phyloP scores from a whole-genome alignment of 2,888 invertebrate genomes.

The Notocelia uddmanniana region DNA sequence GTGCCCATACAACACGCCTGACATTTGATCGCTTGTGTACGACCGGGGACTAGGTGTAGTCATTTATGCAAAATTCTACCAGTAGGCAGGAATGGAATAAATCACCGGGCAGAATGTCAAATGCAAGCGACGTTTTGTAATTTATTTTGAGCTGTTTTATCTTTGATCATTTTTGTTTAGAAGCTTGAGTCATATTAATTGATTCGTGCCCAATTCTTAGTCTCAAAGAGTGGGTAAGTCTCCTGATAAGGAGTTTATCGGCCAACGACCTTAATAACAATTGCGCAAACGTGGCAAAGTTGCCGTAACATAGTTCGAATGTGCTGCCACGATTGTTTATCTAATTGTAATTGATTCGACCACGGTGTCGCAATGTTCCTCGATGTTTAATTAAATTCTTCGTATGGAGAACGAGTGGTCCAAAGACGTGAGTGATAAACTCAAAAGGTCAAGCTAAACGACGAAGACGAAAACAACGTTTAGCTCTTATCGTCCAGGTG shows the following conservation, averaged over 20 bases:
- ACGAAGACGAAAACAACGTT: conserved; percentile 65
- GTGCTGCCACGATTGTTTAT: conserved; percentile 27
- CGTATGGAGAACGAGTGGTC: conserved; percentile 1
- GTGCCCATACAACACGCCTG: conserved; percentile 54
- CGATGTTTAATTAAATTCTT: not conserved
- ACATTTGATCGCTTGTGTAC: conserved; percentile 63
- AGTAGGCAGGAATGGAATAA: conserved; percentile 32
- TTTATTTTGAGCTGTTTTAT: conserved; percentile 28
- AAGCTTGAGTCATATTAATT: conserved; percentile 64
- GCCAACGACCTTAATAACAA: conserved; percentile 71
- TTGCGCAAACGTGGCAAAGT: conserved; percentile 61
- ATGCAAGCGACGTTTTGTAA: conserved; percentile 20
- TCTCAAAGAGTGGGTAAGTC: conserved; percentile 66
- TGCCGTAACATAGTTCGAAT: conserved; percentile 12
- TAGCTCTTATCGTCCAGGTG: conserved; percentile 74
- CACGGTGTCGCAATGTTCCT: conserved; percentile 9
- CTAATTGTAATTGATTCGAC: conserved; percentile 40
- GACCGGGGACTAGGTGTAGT: conserved; percentile 45
- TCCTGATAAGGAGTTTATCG: conserved; percentile 77
- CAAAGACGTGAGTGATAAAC: conserved; percentile 51
- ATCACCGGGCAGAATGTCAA: conserved; percentile 25
- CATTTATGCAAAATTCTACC: conserved; percentile 44
- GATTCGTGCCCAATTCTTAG: conserved; percentile 67
- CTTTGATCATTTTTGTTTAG: conserved; percentile 37
- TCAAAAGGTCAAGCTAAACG: conserved; percentile 56